A percentile compares a stretch with the other conserved stretches of the same genome.
Conservation (phyloP, 2,797 vertebrate genomes). For the Myotis findleyi region DNA sequence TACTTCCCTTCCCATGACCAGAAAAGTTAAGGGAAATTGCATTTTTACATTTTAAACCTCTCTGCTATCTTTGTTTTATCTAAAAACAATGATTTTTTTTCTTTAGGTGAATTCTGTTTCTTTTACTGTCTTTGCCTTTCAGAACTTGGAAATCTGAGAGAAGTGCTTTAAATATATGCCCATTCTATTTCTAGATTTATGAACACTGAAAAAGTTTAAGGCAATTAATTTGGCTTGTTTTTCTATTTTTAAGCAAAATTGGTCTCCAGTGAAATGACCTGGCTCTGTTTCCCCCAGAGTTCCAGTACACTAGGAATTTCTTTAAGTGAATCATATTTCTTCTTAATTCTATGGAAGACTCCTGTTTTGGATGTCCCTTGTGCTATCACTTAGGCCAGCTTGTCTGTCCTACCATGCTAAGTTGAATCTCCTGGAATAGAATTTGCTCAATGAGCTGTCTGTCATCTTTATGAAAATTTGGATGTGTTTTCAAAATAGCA, state of each 20-base stretch:
- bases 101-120: constrained; percentile 22
- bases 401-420: neutral
- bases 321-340: constrained; percentile 61
- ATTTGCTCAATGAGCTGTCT: constrained; percentile 50
- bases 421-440: constrained; percentile 34
- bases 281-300: constrained; percentile 16
- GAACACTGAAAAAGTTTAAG: constrained; percentile 30
- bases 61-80: constrained; percentile 42
- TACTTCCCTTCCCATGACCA: neutral
- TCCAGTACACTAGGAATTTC: neutral
- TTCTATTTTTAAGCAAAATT: constrained; percentile 38
- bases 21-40: constrained; percentile 10
- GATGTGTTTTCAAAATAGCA: constrained; percentile 73
- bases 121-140: constrained; percentile 55
- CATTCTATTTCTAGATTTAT: constrained; percentile 38
- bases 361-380: constrained; percentile 20
- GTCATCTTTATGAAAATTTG: constrained; percentile 66
- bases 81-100: constrained; percentile 27
- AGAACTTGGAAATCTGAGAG: constrained; percentile 46
- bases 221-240: constrained; percentile 61
- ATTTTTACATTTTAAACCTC: neutral
- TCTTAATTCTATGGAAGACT: constrained; percentile 38
- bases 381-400: constrained; percentile 44
- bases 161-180: constrained; percentile 32
- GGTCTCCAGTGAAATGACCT: constrained; percentile 39